A percentile compares a stretch with the other conserved stretches of the same genome.
Conservation (phyloP, 1,140 invertebrate species). For the Drosophila pseudoobscura region DNA sequence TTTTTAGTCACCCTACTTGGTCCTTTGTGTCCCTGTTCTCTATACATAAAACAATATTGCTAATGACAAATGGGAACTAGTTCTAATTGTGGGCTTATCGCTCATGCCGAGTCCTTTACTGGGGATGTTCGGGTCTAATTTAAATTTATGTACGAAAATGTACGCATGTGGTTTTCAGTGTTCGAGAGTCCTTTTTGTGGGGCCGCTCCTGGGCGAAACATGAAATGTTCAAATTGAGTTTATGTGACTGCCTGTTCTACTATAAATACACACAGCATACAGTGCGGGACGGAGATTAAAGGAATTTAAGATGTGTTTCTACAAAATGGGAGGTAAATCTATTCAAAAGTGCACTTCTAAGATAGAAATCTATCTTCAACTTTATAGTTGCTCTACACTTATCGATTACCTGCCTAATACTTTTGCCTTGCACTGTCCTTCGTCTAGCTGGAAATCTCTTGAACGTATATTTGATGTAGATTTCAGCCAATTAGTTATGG, state of each 20-base stretch:
- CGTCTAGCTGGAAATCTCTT: too few relatives aligned
- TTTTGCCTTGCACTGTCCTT: too few relatives aligned
- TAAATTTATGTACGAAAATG: constrained; percentile 38
- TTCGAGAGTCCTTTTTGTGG: constrained; percentile 14
- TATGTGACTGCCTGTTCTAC: constrained; percentile 3
- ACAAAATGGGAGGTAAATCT: too few relatives aligned
- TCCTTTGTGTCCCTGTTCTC: constrained; percentile 5
- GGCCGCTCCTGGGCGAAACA: constrained; percentile 18
- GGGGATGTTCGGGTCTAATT: constrained; percentile 31
- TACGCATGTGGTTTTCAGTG: constrained; percentile 9
- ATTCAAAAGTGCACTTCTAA: too few relatives aligned
- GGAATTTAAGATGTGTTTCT: too few relatives aligned
- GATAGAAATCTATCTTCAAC: too few relatives aligned
- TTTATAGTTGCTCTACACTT: too few relatives aligned
- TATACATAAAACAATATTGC: constrained; percentile 42
- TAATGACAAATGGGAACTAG: constrained; percentile 51
- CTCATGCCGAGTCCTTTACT: constrained; percentile 26
- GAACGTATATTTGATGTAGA: too few relatives aligned
- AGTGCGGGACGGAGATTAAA: too few relatives aligned
- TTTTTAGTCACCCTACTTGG: constrained; percentile 8
- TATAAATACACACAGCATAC: too few relatives aligned
- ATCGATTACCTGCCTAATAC: too few relatives aligned
- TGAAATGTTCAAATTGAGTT: constrained; percentile 25
- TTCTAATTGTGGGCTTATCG: constrained; percentile 49
- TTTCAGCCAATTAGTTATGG: too few relatives aligned